Conservation (phyloP, 1,140 invertebrate genomes). For the Danaus plexippus region DNA sequence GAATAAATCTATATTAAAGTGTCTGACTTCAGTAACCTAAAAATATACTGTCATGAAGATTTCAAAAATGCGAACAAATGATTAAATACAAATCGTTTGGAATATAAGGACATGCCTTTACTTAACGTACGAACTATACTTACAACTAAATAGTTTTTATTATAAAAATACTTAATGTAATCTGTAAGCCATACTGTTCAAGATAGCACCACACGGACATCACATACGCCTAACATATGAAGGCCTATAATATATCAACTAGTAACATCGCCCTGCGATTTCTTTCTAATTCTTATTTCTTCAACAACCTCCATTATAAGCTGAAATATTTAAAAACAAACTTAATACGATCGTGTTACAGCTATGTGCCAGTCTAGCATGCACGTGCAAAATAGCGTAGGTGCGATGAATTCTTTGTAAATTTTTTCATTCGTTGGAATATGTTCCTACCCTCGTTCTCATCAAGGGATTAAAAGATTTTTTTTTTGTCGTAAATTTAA, state of each 20-base stretch:
- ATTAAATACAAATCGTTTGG: conserved; percentile 4
- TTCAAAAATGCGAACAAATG: conserved; percentile 14
- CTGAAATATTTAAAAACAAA: conserved; percentile 57
- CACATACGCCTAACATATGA: conserved; percentile 12
- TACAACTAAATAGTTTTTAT: too few relatives aligned
- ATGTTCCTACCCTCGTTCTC: too few relatives aligned
- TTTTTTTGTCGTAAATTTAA: too few relatives aligned
- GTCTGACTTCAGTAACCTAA: conserved; percentile 11
- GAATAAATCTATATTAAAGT: conserved; percentile 1
- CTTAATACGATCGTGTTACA: conserved; percentile 10
- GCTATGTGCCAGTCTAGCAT: conserved; percentile 9
- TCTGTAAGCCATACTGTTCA: not conserved
- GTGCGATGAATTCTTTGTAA: too few relatives aligned
- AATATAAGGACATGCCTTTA: not conserved
- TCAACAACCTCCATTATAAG: conserved; percentile 70
- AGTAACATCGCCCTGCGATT: conserved; percentile 57
- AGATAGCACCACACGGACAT: conserved; percentile 35
- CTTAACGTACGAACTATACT: too few relatives aligned
- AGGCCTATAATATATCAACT: conserved; percentile 34
- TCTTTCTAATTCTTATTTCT: conserved; percentile 69
- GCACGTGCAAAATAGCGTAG: conserved; percentile 21
- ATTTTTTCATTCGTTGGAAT: too few relatives aligned
- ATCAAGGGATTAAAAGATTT: too few relatives aligned
- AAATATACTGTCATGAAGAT: conserved; percentile 44
- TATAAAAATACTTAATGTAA: too few relatives aligned